A percentile compares a stretch with the other conserved stretches of the same genome.
Evolutionary conservation across 2,888 invertebrate genomes (phyloP).

Genomic region (Selenia dentaria): DNA sequence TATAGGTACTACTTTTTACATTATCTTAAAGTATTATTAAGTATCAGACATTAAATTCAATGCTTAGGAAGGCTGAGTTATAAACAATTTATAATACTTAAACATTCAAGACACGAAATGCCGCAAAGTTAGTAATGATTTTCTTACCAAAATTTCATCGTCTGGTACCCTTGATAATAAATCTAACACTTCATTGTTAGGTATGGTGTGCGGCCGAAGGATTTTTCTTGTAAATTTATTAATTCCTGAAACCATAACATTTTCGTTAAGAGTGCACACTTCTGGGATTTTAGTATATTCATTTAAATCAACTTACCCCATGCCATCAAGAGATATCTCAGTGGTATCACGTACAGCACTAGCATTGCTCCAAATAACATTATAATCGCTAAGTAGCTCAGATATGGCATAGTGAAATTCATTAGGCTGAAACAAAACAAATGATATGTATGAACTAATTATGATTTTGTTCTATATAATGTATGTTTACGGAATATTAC

Average conservation of each 20-base stretch:
- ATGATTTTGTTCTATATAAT: too few species aligned
- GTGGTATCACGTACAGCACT: slow-evolving; percentile 94
- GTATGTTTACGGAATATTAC: too few species aligned
- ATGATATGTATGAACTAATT: too few species aligned
- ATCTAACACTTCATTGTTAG: slow-evolving; percentile 98
- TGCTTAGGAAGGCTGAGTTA: too few species aligned
- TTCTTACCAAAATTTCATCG: slow-evolving; percentile 94
- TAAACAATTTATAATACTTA: too few species aligned
- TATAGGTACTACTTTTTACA: too few species aligned
- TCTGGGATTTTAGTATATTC: too few species aligned
- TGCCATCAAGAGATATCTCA: slow-evolving; percentile 94
- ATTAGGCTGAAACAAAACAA: slow-evolving; percentile 89
- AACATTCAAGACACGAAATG: too few species aligned
- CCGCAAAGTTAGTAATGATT: too few species aligned
- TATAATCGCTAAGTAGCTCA: slow-evolving; percentile 96
- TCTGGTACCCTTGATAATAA: slow-evolving; percentile 97
- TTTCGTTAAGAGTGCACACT: too few species aligned
- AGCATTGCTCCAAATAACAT: slow-evolving; percentile 89
- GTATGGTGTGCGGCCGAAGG: slow-evolving; percentile 96
- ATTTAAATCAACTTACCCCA: slow-evolving; percentile 95
- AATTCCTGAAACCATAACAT: slow-evolving; percentile 68
- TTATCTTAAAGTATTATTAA: too few species aligned
- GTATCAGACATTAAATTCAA: too few species aligned
- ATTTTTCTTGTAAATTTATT: slow-evolving; percentile 98
- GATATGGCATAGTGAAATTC: slow-evolving; percentile 98